A percentile compares a stretch with the other conserved stretches of the same genome.
Conservation (phyloP, 2,113 vertebrate species). For the Percina caprodes region DNA sequence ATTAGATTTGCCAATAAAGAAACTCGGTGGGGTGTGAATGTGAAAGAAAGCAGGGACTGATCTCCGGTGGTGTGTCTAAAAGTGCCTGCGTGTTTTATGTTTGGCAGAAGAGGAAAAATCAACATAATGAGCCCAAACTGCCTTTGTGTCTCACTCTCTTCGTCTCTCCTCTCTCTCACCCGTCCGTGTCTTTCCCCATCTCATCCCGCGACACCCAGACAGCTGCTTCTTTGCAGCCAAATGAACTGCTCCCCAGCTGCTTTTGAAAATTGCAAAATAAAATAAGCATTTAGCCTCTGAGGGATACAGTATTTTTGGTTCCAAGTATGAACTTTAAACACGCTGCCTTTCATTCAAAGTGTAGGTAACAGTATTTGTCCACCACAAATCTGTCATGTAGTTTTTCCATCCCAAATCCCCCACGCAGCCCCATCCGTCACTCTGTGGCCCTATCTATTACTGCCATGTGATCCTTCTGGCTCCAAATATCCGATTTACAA, state of each 20-base stretch:
- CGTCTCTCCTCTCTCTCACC: conserved; percentile 46
- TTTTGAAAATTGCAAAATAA: conserved; percentile 68
- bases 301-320: conserved; percentile 45
- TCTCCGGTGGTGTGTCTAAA: conserved; percentile 65
- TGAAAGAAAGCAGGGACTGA: conserved; percentile 62
- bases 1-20: conserved; percentile 57
- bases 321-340: conserved; percentile 22
- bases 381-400: conserved; percentile 3
- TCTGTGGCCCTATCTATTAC: conserved; percentile 53
- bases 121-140: conserved; percentile 82
- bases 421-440: conserved; percentile 11
- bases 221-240: conserved; percentile 73
- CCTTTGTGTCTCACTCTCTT: conserved; percentile 76
- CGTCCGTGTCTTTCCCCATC: conserved; percentile 54
- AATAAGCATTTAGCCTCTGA: conserved; percentile 48
- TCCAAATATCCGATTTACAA: conserved; percentile 71
- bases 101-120: conserved; percentile 77
- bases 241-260: conserved; percentile 72
- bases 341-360: conserved; percentile 3
- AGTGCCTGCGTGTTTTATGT: conserved; percentile 75
- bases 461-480: conserved; percentile 54
- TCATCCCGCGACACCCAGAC: conserved; percentile 67
- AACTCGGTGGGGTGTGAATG: conserved; percentile 48
- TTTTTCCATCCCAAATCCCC: conserved; percentile 11
- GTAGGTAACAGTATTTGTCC: conserved; percentile 33